Evolutionary conservation across 2,888 invertebrate species (phyloP).

Genomic region (Exocentrus adspersus): DNA sequence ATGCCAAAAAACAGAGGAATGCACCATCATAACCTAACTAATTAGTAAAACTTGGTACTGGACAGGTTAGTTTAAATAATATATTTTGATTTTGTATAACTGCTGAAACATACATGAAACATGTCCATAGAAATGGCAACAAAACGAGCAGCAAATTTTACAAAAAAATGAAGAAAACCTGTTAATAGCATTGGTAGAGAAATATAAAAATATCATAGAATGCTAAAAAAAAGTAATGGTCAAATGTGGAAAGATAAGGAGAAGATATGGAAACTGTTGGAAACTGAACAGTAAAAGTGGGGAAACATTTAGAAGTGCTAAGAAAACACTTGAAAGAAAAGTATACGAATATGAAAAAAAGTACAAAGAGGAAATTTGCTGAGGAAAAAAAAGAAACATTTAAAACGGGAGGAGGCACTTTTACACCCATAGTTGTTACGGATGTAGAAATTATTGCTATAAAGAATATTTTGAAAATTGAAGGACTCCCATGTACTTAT

Average conservation of each 20-base stretch:
- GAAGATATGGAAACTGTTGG: neutral
- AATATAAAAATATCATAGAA: neutral
- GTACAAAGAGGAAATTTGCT: neutral
- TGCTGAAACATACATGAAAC: no score
- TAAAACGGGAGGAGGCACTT: neutral
- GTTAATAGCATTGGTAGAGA: neutral
- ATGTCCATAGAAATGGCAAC: no score
- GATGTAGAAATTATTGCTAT: neutral
- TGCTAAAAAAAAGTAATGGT: neutral
- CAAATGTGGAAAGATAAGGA: neutral
- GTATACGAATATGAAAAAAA: neutral
- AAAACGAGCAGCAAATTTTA: neutral
- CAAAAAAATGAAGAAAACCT: neutral
- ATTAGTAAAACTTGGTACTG: no score
- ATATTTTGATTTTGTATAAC: no score
- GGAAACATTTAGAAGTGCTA: neutral
- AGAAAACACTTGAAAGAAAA: constrained; percentile 1
- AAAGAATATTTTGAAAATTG: neutral
- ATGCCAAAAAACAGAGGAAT: no score
- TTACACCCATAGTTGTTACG: neutral
- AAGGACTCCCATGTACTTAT: neutral
- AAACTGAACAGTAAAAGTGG: neutral
- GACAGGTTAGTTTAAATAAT: no score
- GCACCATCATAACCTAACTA: no score
- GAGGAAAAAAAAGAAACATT: neutral